Conservation (phyloP, 2,888 invertebrate genomes). For the Muscina levida region DNA sequence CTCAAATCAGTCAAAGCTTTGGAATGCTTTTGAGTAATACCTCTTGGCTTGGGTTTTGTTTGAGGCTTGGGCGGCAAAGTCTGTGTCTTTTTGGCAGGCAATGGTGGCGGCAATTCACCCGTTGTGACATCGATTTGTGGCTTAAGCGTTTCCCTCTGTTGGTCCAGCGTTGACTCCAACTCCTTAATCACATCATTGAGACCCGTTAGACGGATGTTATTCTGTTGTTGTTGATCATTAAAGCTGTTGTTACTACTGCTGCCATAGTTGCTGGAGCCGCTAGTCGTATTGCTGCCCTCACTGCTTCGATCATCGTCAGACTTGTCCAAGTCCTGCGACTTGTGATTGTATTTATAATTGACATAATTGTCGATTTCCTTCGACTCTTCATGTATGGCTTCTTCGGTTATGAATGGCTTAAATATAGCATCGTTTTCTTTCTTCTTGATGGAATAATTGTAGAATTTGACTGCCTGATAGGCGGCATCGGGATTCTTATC, state of each 20-base stretch:
- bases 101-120: constrained; percentile 76
- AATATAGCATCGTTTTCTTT: constrained; percentile 86
- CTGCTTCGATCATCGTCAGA: constrained; percentile 80
- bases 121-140: constrained; percentile 66
- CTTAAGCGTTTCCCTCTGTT: constrained; percentile 73
- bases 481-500: constrained; percentile 94
- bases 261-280: constrained; percentile 71
- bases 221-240: constrained; percentile 74
- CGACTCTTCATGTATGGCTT: constrained; percentile 90
- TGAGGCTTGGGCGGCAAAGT: constrained; percentile 80
- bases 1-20: constrained; percentile 59
- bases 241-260: constrained; percentile 77
- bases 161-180: constrained; percentile 73
- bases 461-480: constrained; percentile 93
- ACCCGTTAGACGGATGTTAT: constrained; percentile 70
- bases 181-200: constrained; percentile 76
- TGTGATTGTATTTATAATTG: constrained; percentile 86
- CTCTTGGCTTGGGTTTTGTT: constrained; percentile 82
- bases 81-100: constrained; percentile 79
- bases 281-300: constrained; percentile 72
- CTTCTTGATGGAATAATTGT: constrained; percentile 92
- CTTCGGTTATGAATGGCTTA: constrained; percentile 90
- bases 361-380: constrained; percentile 89
- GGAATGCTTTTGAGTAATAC: constrained; percentile 74
- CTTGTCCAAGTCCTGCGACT: constrained; percentile 82